Base-by-base conservation (phyloP, 2,888 invertebrate genomes). In the Alloscopus bannaensis region DNA sequence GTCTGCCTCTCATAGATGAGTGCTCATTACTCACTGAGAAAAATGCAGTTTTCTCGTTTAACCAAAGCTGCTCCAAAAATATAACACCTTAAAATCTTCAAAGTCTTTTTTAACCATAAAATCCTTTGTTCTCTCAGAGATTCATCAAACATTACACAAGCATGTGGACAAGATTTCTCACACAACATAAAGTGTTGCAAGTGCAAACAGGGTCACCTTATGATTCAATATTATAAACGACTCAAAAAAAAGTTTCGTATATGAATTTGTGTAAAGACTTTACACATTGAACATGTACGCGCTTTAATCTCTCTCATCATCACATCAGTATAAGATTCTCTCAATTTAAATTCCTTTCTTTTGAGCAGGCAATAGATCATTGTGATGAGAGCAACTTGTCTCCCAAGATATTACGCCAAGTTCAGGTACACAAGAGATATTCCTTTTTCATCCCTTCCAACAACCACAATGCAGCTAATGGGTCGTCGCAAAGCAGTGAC, bases 271-370 rank as follows among this genome's bases (percentile, higher is more conserved):
- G 36, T 36, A 36, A 47, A n/a, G 8, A n/a, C 8, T 47, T n/a
- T 47, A 47, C 8, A 47, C 18, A n/a, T 47, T 18, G 4, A n/a
- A 18, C 18, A 47, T 47, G 47, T 47, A 47, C 18, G n/a, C n/a
- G n/a, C n/a, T n/a, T n/a, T n/a, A n/a, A n/a, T n/a, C n/a, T n/a
- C n/a, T n/a, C n/a, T n/a, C n/a, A n/a, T 70, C 57, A 45, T 69
- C 47, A 31, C 31, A 70, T 70, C 59, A 57, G 57, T 3, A n/a
- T n/a, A n/a, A n/a, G n/a, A n/a, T 60, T 22, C 47, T 47, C 59
- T 60, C 70, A 70, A 70, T 70, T 70, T 70, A 70, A 59, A 70
- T 70, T 70, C 70, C 57, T 60, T 47, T 45, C 70, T 70, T 60
- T 60, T 59, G 47, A 47, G 29, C 47, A 59, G 47, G 60, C 60